Evolutionary conservation across 2,888 invertebrate genomes (phyloP), one percentile per base, ranked within the genome.

Genomic region (Dioctria linearis): DNA sequence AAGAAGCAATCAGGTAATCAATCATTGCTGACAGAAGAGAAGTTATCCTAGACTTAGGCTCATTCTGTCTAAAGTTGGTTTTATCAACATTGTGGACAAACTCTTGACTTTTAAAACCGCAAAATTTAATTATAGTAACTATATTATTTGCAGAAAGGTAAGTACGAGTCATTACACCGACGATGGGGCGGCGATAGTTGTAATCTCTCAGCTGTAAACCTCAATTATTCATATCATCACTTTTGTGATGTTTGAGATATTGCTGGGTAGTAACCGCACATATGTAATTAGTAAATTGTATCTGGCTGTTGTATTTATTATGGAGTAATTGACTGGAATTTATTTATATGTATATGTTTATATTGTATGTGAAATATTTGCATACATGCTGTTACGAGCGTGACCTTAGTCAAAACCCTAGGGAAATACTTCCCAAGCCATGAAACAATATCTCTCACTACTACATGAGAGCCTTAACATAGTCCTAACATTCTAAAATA

Each of bases 1-100:
- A 73, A 73, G 73, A 57, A 57, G 43, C 13, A 57, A 73, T 73
- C 57, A 40, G 73, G 73, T 13, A 59, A 73, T 73, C 59, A 73
- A 73, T 73, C 73, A 73, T 73, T 57, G 9, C 42, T 25, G 59
- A 13, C 54, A 54, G 6, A 42, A 66, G 42, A 66, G 42, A 13
- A 43, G 42, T n/a, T 42, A n/a, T 25, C 25, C 25, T 25, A 25
- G 25, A 25, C 25, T 25, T 54, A 54, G 11, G n/a, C 54, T 54
- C 54, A 54, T 54, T 54, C 3, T 54, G 54, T 54, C 54, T 3
- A 11, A 4, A 54, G 54, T 1, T 2, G 9, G 9, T 6, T 5
- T 2, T 54, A 54, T 54, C 54, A 54, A 54, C 54, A n/a, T 4
- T 8, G 11, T 8, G 6, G 54, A 54, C 54, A 25, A 39, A 13